Evolutionary conservation across 2,113 vertebrate species (phyloP).

Genomic region (Cebus imitator): DNA sequence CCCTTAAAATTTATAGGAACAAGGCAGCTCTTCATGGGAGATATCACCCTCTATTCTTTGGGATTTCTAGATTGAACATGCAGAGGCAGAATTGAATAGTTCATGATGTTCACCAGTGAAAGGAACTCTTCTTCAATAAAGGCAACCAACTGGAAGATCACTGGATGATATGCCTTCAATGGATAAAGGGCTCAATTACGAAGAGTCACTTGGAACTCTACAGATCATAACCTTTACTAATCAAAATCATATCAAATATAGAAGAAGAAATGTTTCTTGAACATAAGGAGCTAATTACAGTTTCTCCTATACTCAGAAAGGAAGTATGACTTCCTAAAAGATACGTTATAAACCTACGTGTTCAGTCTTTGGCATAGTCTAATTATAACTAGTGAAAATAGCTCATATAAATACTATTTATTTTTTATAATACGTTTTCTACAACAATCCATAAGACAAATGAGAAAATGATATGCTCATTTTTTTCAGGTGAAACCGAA

Average conservation of each 20-base stretch:
- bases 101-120: neutral
- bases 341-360: neutral
- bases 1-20: neutral
- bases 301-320: neutral
- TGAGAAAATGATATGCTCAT: neutral
- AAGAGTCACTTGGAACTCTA: neutral
- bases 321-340: neutral
- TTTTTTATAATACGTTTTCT: neutral
- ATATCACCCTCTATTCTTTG: neutral
- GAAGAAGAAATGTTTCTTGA: neutral
- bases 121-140: neutral
- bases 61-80: neutral
- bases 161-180: neutral
- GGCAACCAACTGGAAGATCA: neutral
- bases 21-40: neutral
- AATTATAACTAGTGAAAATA: neutral
- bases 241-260: neutral
- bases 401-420: neutral
- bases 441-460: neutral
- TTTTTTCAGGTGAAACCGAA: neutral
- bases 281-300: neutral
- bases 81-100: neutral
- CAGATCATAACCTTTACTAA: neutral
- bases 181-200: neutral
- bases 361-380: neutral